Percentiles rank a stretch among this genome's conserved stretches.
Conservation (phyloP, 1,140 invertebrate species). For the Gerris buenoi region DNA sequence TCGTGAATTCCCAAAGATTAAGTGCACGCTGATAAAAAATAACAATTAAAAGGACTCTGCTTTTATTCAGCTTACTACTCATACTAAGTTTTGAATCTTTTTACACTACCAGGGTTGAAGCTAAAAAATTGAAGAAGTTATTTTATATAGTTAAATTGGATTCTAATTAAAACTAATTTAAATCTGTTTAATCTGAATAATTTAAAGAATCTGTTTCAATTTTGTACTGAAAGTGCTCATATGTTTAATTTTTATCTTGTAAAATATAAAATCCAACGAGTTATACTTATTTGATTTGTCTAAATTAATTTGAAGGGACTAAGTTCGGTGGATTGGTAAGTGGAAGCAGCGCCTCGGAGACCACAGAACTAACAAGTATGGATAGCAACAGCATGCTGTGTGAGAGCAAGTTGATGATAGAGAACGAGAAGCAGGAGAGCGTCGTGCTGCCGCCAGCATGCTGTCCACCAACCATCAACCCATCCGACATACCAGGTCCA, state of each 20-base stretch:
- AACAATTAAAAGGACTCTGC: too few relatives aligned
- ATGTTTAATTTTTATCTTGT: background rate
- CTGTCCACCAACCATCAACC: conserved; percentile 12
- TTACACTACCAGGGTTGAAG: too few relatives aligned
- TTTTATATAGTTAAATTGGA: too few relatives aligned
- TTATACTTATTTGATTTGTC: background rate
- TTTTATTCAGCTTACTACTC: too few relatives aligned
- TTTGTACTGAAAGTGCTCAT: background rate
- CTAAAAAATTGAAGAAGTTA: too few relatives aligned
- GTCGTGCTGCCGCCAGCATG: background rate
- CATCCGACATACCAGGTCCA: conserved; percentile 17
- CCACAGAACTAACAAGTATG: conserved; percentile 18
- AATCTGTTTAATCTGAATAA: background rate
- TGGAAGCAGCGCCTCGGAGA: conserved; percentile 10
- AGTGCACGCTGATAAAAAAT: too few relatives aligned
- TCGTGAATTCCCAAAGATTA: too few relatives aligned
- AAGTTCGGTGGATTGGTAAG: conserved; percentile 3
- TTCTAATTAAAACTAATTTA: background rate
- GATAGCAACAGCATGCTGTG: conserved; percentile 14
- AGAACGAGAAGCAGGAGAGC: background rate
- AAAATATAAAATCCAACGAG: background rate
- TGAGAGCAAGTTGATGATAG: conserved; percentile 4
- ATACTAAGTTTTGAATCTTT: too few relatives aligned
- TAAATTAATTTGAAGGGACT: background rate
- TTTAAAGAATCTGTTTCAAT: background rate